phyloP scores from a whole-genome alignment of 2,113 vertebrate species.

The Clarias batrachus region DNA sequence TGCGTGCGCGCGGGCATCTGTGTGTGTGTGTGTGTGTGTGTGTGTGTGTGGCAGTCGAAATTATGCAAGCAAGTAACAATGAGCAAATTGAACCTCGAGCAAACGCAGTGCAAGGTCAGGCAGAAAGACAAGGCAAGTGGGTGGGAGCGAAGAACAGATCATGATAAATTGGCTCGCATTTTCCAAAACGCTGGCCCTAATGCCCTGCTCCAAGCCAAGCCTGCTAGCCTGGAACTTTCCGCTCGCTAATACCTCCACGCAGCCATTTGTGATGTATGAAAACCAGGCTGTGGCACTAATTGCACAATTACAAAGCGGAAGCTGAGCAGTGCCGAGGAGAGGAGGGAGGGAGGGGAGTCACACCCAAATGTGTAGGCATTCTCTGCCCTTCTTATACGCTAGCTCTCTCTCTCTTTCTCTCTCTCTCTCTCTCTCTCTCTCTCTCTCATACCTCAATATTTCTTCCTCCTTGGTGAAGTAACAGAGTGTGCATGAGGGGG shows the following conservation, averaged over 20 bases:
- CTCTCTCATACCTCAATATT: slow-evolving; percentile 8
- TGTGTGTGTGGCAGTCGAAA: slow-evolving; percentile 71
- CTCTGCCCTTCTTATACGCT: slow-evolving; percentile 33
- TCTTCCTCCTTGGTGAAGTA: slow-evolving; percentile 57
- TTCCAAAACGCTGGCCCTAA: slow-evolving; percentile 93
- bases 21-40: slow-evolving; percentile 47
- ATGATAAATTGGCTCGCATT: slow-evolving; percentile 95
- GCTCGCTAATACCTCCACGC: slow-evolving; percentile 67
- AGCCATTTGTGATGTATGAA: slow-evolving; percentile 92
- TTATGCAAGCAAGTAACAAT: slow-evolving; percentile 92
- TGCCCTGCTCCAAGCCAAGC: slow-evolving; percentile 72
- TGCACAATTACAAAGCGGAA: slow-evolving; percentile 98
- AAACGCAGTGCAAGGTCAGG: slow-evolving; percentile 87
- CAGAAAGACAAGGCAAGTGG: slow-evolving; percentile 85
- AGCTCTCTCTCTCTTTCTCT: slow-evolving; percentile 31
- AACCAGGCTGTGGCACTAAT: slow-evolving; percentile 92
- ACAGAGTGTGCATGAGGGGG: slow-evolving; percentile 15
- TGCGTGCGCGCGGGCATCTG: slow-evolving; percentile 35
- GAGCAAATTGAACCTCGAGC: slow-evolving; percentile 86
- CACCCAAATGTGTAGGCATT: slow-evolving; percentile 69
- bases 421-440: slow-evolving; percentile 16
- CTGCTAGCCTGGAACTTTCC: slow-evolving; percentile 61
- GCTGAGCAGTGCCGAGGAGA: slow-evolving; percentile 81
- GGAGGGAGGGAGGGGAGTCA: slow-evolving; percentile 22
- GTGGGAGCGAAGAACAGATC: slow-evolving; percentile 87